phyloP scores from a whole-genome alignment of 2,797 vertebrate genomes.

The Micrastur ruficollis region DNA sequence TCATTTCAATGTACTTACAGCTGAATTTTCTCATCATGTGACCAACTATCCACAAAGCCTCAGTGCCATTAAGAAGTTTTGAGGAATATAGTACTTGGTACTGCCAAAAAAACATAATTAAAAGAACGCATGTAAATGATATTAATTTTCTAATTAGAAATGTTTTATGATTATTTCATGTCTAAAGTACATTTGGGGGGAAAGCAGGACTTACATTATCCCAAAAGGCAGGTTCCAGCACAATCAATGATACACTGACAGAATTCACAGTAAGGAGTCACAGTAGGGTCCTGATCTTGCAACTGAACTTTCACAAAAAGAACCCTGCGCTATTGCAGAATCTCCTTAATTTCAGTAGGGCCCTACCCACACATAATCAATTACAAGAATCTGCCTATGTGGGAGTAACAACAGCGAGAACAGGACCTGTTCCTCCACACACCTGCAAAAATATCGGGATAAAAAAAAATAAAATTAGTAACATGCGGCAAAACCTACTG shows the following conservation, averaged over 20 bases:
- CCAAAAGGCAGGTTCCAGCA: constrained; percentile 54
- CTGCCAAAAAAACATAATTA: constrained; percentile 69
- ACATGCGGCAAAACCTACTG: constrained; percentile 8
- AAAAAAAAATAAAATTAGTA: constrained; percentile 36
- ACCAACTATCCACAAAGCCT: constrained; percentile 65
- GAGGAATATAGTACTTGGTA: constrained; percentile 66
- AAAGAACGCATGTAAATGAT: constrained; percentile 56
- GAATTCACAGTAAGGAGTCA: constrained; percentile 59
- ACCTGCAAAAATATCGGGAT: constrained; percentile 59
- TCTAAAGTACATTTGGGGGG: constrained; percentile 32
- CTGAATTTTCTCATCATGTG: constrained; percentile 64
- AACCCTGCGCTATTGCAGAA: constrained; percentile 35
- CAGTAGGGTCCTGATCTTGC: constrained; percentile 52
- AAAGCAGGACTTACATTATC: constrained; percentile 63
- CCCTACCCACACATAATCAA: constrained; percentile 60
- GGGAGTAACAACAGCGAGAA: constrained; percentile 47
- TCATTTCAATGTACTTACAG: constrained; percentile 62
- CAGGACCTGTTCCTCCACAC: constrained; percentile 44
- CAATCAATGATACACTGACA: constrained; percentile 56
- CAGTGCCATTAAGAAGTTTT: constrained; percentile 61
- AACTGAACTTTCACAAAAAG: constrained; percentile 45
- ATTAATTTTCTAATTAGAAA: constrained; percentile 21
- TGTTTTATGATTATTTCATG: constrained; percentile 16
- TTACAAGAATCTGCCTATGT: constrained; percentile 53
- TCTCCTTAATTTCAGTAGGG: constrained; percentile 48